Conservation (phyloP, 2,113 vertebrate species). For the Oxyruncus cristatus region DNA sequence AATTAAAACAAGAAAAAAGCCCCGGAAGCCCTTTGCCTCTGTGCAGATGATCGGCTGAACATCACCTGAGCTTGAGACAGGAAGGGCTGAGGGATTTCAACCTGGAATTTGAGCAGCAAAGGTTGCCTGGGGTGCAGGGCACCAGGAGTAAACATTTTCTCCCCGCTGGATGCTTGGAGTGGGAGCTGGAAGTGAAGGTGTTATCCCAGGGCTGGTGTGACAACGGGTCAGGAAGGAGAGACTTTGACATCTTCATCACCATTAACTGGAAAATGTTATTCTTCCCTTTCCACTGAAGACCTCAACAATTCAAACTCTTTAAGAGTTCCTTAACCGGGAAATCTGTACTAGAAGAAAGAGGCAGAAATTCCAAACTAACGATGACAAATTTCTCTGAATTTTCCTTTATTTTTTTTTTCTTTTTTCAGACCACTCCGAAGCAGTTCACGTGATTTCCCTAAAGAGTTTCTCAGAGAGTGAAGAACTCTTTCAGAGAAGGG, state of each 20-base stretch:
- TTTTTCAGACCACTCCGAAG: too few species aligned
- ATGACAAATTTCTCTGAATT: too few species aligned
- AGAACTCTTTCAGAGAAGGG: too few species aligned
- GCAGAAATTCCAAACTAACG: too few species aligned
- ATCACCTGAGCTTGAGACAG: not conserved
- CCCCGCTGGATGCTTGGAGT: not conserved
- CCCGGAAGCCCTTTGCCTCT: not conserved
- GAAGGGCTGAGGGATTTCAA: not conserved
- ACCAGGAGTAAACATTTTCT: not conserved
- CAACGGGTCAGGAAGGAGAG: not conserved
- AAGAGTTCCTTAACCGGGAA: too few species aligned
- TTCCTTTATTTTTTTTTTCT: too few species aligned
- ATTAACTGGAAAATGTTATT: not conserved
- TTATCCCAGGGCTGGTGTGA: rapidly evolving
- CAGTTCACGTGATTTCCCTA: too few species aligned
- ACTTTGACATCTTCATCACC: too few species aligned
- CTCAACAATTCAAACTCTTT: not conserved
- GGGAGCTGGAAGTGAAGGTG: not conserved
- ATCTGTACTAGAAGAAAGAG: too few species aligned
- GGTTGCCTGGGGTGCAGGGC: not conserved
- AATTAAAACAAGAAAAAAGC: not conserved
- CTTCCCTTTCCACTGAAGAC: not conserved
- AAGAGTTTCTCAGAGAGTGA: too few species aligned
- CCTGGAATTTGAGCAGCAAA: not conserved
- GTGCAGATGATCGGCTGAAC: not conserved